Percentiles rank a stretch among this genome's conserved stretches.
These are phyloP conservation scores for Macrocentrus cingulum DNA, from an alignment of 1,140 invertebrate genomes.

Conservation along the genomic window DNA sequence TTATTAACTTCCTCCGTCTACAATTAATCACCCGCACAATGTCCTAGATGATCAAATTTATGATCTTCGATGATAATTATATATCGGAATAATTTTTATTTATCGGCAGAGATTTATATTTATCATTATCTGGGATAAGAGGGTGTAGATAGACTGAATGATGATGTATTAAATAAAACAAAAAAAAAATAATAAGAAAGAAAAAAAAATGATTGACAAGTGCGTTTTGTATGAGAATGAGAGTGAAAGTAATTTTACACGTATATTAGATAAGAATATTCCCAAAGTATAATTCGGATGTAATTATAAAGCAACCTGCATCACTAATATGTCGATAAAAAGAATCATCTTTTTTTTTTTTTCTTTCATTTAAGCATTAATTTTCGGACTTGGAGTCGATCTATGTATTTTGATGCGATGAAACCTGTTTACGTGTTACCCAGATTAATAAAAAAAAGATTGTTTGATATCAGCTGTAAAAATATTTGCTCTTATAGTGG, in stretches of 20 bases:
- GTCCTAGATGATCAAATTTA: not conserved
- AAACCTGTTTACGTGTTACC: no score
- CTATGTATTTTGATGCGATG: no score
- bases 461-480: no score
- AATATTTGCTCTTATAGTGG: no score
- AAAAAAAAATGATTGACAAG: no score
- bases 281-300: constrained; percentile 17
- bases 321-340: not conserved
- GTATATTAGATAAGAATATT: constrained; percentile 35
- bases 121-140: constrained; percentile 14
- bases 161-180: constrained; percentile 30
- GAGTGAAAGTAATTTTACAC: constrained; percentile 32
- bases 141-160: constrained; percentile 48
- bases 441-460: no score
- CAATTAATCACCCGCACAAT: constrained; percentile 1
- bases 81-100: not conserved
- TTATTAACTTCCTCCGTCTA: constrained; percentile 33
- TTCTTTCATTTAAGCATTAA: not conserved
- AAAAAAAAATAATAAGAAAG: constrained; percentile 13
- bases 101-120: not conserved
- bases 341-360: not conserved
- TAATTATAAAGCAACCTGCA: not conserved
- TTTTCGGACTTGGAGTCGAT: no score
- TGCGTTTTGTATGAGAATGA: constrained; percentile 27
- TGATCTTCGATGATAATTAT: not conserved